Base-by-base conservation (phyloP, 2,113 vertebrate genomes). In the Syngnathus scovelli region DNA sequence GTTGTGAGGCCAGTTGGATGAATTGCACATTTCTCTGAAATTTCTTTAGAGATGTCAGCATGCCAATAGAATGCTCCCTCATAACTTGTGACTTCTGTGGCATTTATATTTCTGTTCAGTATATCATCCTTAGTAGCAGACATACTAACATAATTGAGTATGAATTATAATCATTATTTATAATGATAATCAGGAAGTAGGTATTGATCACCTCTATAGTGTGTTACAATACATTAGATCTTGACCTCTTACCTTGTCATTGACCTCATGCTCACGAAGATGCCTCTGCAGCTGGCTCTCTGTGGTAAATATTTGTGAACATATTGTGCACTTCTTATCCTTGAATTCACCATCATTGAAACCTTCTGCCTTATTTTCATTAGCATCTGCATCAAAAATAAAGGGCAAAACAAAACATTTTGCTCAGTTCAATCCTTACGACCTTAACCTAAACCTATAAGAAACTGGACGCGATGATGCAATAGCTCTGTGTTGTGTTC, bases 231-330 rank as follows among this genome's bases (percentile, higher is more conserved):
- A 23, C 38, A 8, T 3, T 27, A 23, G 21, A 12, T 44, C 61
- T n/a, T 62, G 3, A 21, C 6, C 0, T 37, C 82, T 63, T 82
- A 93, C 97, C 94, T 99, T 99, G 82, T 99, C 96, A 76, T 98
- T 98, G 75, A 86, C 83, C 85, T 98, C 95, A 87, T 99, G 97
- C 71, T 96, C 94, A 56, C 93, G 93, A 77, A 94, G 95, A 82
- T 99, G 97, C 89, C 93, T 94, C 79, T 98, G 95, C 64, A 98
- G 92, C 74, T 96, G 95, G 75, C 93, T 94, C 69, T 96, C 95
- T 52, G 94, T 98, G 70, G 91, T 89, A 68, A 96, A 98, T 71
- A 90, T 91, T 71, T 94, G 92, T 68, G 93, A 89, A 80, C 96
- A 98, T 77, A 96, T 91, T 10, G 91, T 92, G 88, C 96, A 98